Base-by-base conservation (phyloP, 2,888 invertebrate genomes). In the Oscheius sp. region DNA sequence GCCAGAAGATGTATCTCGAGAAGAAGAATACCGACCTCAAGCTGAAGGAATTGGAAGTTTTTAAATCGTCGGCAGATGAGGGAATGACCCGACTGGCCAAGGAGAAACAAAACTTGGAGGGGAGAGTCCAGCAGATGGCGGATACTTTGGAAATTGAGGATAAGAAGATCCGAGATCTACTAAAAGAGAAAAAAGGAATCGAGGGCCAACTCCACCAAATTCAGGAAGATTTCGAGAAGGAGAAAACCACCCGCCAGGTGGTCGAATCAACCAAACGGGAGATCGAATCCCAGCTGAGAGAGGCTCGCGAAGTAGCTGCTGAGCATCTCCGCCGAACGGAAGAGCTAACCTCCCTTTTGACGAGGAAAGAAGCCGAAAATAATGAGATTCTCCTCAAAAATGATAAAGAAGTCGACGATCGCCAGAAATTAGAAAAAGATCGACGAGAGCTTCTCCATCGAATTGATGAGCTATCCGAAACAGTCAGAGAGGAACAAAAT, bases 11-110 rank as follows among this genome's bases (percentile, higher is more conserved):
- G 39, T 96, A 97, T 87, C 89, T 98, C 68, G 98, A 99, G 88
- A 95, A 96, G 86, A 97, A 97, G 89, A 95, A 96, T 87, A 88
- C 95, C 67, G 96, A 97, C 86, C 96, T 96, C 87, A 94, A 95
- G 84, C 88, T 94, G 63, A 74, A 72, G 29, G 73, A 74, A 2
- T 25, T 75, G 1, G 78, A 75, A 25, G 33, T 39, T 1, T 61
- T 70, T 20, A 65, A 71, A 8, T 58, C 61, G 6, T 71, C 66
- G 25, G 33, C 74, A 27, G 65, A 74, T 31, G 75, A 76, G 64
- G 25, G 33, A 3, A 4, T 53, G 8, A 46, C 55, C 15, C 46
- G 89, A 87, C 89, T 95, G 42, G 74, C 91, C 20, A 97, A 97
- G 87, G 98, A 99, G 87, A 96, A 94, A 90, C 96, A 97, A 89